Evolutionary conservation across 2,888 invertebrate species (phyloP).

Genomic region (Euzophera pinguis): DNA sequence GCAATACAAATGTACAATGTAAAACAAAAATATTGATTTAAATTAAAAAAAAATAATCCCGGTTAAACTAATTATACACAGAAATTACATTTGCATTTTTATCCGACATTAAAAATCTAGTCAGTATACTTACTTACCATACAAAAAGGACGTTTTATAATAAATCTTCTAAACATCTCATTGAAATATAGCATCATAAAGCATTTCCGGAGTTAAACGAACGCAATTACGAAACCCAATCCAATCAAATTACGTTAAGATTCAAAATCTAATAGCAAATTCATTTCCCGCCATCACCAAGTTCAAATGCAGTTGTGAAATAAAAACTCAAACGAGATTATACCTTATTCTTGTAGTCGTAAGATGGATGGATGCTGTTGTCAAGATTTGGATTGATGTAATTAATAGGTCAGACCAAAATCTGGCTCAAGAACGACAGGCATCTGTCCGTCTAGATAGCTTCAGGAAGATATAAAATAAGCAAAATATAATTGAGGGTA

Average conservation of each 20-base stretch:
- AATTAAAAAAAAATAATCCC: too few species aligned
- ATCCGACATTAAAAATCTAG: too few species aligned
- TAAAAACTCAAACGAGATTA: background rate
- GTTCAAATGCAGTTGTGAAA: background rate
- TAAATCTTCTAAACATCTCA: background rate
- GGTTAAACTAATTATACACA: too few species aligned
- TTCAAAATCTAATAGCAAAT: constrained; percentile 10
- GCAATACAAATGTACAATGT: too few species aligned
- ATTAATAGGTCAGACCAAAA: constrained; percentile 28
- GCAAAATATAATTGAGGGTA: background rate
- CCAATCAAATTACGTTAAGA: background rate
- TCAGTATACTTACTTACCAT: too few species aligned
- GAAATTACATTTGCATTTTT: too few species aligned
- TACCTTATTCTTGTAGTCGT: constrained; percentile 1
- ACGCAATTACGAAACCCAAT: background rate
- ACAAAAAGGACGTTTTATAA: background rate
- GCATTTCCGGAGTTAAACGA: background rate
- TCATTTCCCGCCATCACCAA: constrained; percentile 1
- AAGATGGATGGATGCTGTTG: constrained; percentile 1
- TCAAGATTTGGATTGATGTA: constrained; percentile 16
- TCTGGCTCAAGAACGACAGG: constrained; percentile 28
- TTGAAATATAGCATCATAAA: background rate
- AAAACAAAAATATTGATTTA: too few species aligned
- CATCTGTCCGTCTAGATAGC: background rate
- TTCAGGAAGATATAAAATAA: background rate